Conservation (phyloP, 1,140 invertebrate genomes). For the Tribolium castaneum region DNA sequence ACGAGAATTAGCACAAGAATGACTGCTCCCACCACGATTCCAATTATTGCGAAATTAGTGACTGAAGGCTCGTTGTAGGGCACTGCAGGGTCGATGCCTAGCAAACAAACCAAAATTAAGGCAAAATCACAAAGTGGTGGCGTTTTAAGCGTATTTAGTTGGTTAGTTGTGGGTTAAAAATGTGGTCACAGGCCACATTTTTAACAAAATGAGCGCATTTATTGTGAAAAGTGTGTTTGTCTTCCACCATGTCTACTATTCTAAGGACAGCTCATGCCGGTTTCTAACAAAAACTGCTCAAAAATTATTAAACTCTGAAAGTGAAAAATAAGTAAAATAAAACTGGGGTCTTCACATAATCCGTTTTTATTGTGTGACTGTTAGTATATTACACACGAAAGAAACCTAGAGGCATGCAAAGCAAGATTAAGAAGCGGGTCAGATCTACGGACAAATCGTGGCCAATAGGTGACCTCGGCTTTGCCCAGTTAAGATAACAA, state of each 20-base stretch:
- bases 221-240: constrained; percentile 34
- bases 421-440: constrained; percentile 44
- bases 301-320: constrained; percentile 37
- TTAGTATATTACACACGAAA: constrained; percentile 45
- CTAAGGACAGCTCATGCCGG: constrained; percentile 51
- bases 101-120: not conserved
- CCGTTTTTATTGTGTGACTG: constrained; percentile 52
- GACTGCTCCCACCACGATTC: constrained; percentile 79
- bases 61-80: constrained; percentile 69
- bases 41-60: constrained; percentile 81
- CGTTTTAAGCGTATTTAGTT: constrained; percentile 22
- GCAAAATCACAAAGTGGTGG: not conserved
- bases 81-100: constrained; percentile 71
- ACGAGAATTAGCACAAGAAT: constrained; percentile 81
- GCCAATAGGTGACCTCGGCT: not conserved
- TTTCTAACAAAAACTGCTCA: constrained; percentile 44
- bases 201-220: not conserved
- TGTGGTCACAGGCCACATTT: not conserved
- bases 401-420: constrained; percentile 36
- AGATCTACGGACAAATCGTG: not conserved
- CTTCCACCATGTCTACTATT: constrained; percentile 34
- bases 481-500: constrained; percentile 22
- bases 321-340: constrained; percentile 26
- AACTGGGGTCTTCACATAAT: constrained; percentile 37
- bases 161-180: constrained; percentile 34